These are phyloP conservation scores for Drosophila antonietae DNA, from an alignment of 2,888 invertebrate species.

Conservation along the genomic window DNA sequence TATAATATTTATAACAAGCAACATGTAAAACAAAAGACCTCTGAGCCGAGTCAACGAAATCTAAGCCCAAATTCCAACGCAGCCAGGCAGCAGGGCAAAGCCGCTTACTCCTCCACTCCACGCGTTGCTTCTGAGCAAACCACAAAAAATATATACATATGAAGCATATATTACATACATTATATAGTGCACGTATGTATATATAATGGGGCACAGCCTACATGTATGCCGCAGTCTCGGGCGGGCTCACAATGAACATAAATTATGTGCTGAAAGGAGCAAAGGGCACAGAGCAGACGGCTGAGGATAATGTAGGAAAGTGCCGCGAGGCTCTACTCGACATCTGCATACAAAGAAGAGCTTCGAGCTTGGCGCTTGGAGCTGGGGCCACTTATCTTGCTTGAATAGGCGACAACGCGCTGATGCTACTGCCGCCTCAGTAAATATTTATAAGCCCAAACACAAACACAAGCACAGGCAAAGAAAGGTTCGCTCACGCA, in stretches of 20 bases:
- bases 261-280: slow-evolving; percentile 62
- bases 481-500: slow-evolving; percentile 4
- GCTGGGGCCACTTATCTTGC: slow-evolving; percentile 48
- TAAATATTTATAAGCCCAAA: slow-evolving; percentile 53
- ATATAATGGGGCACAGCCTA: not conserved
- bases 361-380: not conserved
- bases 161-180: not conserved
- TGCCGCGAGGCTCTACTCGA: slow-evolving; percentile 20
- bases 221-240: slow-evolving; percentile 42
- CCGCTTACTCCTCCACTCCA: slow-evolving; percentile 62
- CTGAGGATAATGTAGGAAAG: slow-evolving; percentile 6
- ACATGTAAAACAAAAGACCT: slow-evolving; percentile 58
- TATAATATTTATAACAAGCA: slow-evolving; percentile 65
- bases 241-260: slow-evolving; percentile 67
- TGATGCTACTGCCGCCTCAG: slow-evolving; percentile 39
- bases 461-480: slow-evolving; percentile 10
- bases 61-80: slow-evolving; percentile 61
- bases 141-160: slow-evolving; percentile 20
- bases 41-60: slow-evolving; percentile 72
- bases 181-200: not conserved
- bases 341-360: slow-evolving; percentile 42
- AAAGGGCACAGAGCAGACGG: not conserved
- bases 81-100: slow-evolving; percentile 47
- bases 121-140: slow-evolving; percentile 17
- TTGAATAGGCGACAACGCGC: slow-evolving; percentile 49